Conservation (phyloP, 2,113 vertebrate species). For the Bombycilla garrulus region DNA sequence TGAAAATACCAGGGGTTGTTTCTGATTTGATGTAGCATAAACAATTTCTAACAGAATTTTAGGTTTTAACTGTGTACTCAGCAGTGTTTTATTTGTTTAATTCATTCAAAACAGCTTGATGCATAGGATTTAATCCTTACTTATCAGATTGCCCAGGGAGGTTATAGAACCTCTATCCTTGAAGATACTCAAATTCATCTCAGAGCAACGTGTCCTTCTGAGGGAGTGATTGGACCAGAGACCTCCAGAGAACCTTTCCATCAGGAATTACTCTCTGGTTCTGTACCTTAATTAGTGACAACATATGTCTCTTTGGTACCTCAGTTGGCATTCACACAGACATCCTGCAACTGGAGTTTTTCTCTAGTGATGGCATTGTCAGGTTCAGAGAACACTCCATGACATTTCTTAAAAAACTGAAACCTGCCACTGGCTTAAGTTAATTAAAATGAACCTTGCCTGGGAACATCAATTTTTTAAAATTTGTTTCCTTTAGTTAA, state of each 20-base stretch:
- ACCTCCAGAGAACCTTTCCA: background rate
- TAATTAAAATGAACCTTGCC: background rate
- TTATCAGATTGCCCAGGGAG: background rate
- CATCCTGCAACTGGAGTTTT: background rate
- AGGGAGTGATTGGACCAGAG: background rate
- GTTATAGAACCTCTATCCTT: background rate
- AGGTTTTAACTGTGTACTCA: background rate
- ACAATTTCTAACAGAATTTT: background rate
- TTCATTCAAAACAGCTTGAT: background rate
- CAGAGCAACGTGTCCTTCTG: background rate
- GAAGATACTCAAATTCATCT: background rate
- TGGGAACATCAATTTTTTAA: background rate
- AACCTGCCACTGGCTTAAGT: background rate
- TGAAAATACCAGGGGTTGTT: background rate
- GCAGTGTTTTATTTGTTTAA: background rate
- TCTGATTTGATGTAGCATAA: background rate
- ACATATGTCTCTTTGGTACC: background rate
- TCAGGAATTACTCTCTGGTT: background rate
- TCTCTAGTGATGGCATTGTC: background rate
- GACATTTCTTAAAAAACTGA: background rate
- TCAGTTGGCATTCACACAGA: background rate
- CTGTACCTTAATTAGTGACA: background rate
- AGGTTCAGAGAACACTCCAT: background rate
- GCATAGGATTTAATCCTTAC: background rate
- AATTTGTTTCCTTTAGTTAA: background rate